Evolutionary conservation across 2,888 invertebrate genomes (phyloP), one percentile per base, ranked within the genome.

Genomic region (Ophion ellenae): DNA sequence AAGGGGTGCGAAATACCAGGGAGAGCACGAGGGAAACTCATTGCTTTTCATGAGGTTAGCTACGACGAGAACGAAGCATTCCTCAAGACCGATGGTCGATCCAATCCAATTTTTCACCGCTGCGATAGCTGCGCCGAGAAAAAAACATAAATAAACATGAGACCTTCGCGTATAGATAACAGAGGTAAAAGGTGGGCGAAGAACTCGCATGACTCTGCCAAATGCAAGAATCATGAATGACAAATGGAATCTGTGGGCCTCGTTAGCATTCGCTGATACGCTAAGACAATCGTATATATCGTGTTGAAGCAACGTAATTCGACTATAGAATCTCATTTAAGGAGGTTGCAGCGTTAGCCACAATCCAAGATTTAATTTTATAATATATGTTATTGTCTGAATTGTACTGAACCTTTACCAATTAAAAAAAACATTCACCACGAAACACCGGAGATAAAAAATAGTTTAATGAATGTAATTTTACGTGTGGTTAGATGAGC

Each of bases 11-110:
- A 87, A 82, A 74, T 66, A 73, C 47, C 70, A 57, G 75, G 28
- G 73, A 76, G 77, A 61, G 47, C 70, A 36, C 77, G 87, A 83
- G 76, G 59, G 32, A 59, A 84, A 74, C 87, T 90, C 91, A 91
- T 91, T 90, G 90, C 90, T 81, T 91, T 91, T 90, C 91, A 91
- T 91, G 91, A 91, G 90, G 79, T 84, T 83, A 80, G 81, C 36
- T 81, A 76, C 84, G 77, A 81, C 45, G 70, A 79, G 71, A 78
- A 36, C 20, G 67, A 69, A 57, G 73, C 77, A 28, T 83, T 81
- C 74, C 63, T 57, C 66, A 74, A 87, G 89, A 88, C 78, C 87
- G 89, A 89, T 89, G 88, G 88, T 88, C 86, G 75, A 80, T 88
- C 84, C 88, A 88, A 90, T 89, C 89, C 90, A 89, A 90, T 90